These are phyloP conservation scores for Trematomus loennbergii DNA, from an alignment of 2,113 vertebrate genomes.

Conservation along the genomic window DNA sequence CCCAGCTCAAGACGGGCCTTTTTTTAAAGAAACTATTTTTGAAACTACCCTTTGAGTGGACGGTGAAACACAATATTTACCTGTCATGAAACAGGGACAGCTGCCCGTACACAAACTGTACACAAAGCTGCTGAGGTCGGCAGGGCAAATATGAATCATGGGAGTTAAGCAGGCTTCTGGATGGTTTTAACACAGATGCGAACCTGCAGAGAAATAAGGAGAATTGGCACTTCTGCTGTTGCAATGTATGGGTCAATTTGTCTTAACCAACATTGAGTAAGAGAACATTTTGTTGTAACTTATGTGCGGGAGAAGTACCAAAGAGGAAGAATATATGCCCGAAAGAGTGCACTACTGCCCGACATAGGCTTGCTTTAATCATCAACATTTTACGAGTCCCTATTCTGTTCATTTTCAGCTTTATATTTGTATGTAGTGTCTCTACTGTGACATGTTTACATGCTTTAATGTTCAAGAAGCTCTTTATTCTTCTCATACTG, in stretches of 20 bases:
- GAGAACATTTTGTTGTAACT: constrained; percentile 24
- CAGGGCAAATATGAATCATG: neutral
- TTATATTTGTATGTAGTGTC: no score
- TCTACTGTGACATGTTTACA: no score
- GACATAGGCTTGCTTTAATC: no score
- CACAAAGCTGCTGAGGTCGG: constrained; percentile 16
- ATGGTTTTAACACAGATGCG: no score
- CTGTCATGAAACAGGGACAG: constrained; percentile 50
- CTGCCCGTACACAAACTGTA: constrained; percentile 28
- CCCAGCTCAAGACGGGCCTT: neutral
- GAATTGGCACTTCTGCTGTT: neutral
- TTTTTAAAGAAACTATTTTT: constrained; percentile 58
- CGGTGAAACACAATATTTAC: constrained; percentile 60
- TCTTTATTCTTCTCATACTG: no score
- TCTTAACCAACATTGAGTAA: constrained; percentile 18
- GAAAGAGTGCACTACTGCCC: no score
- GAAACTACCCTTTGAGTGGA: constrained; percentile 31
- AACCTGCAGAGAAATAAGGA: neutral
- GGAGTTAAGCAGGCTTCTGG: neutral
- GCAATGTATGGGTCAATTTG: neutral
- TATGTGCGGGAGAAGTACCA: neutral
- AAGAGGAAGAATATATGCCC: neutral
- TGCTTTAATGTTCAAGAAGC: no score
- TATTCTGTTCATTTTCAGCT: no score
- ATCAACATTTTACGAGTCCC: no score